A percentile compares a stretch with the other conserved stretches of the same genome.
Evolutionary conservation across 2,888 invertebrate genomes (phyloP).

Genomic region (Orthonychiurus folsomi): DNA sequence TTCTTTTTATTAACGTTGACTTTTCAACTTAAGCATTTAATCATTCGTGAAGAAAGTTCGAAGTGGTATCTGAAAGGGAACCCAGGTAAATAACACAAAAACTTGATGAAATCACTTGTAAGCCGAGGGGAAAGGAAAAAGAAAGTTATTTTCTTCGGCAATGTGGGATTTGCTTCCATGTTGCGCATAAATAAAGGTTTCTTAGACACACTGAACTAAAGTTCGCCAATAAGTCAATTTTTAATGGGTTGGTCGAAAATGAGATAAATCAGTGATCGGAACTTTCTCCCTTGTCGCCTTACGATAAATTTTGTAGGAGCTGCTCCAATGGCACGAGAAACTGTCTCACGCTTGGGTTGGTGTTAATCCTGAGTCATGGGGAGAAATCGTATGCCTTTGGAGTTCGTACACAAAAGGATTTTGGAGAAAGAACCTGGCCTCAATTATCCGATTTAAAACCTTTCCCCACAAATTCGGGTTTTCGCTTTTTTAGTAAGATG

Average conservation of each 20-base stretch:
- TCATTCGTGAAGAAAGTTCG: background rate
- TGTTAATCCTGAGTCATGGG: background rate
- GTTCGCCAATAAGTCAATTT: conserved; percentile 30
- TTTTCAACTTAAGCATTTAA: background rate
- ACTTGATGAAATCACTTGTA: background rate
- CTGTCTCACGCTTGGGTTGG: background rate
- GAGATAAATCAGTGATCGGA: conserved; percentile 33
- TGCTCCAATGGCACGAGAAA: background rate
- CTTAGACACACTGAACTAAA: conserved; percentile 16
- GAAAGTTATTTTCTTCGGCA: background rate
- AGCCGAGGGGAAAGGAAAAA: background rate
- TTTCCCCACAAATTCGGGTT: too few relatives aligned
- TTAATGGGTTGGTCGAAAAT: conserved; percentile 23
- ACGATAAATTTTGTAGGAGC: conserved; percentile 26
- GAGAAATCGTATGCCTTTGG: conserved; percentile 1
- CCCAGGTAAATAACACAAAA: background rate
- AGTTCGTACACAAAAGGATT: background rate
- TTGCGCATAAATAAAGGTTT: conserved; percentile 6
- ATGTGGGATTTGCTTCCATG: conserved; percentile 3
- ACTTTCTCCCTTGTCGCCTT: conserved; percentile 24
- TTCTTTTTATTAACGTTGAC: background rate
- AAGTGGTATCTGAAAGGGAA: background rate
- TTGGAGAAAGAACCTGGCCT: too few relatives aligned
- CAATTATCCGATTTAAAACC: too few relatives aligned
- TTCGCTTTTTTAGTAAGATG: too few relatives aligned